A percentile compares a stretch with the other conserved stretches of the same genome.
phyloP scores from a whole-genome alignment of 37 sponge, comb jelly and placozoan genomes.

The Diacarnus erythraeanus region DNA sequence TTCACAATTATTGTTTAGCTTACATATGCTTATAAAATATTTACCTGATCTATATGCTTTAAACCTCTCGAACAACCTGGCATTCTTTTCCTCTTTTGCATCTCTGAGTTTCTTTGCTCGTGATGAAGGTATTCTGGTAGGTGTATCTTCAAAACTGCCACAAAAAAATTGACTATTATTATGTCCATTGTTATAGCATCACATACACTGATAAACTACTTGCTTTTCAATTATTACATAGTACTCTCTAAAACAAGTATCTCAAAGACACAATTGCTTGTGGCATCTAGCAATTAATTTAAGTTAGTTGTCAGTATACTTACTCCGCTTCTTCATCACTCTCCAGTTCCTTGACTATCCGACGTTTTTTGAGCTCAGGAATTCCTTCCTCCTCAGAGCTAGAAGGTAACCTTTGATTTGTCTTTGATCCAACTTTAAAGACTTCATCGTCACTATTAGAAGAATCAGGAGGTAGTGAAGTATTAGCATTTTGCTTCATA shows the following conservation, averaged over 20 bases:
- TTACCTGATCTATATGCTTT: neutral
- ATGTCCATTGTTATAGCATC: neutral
- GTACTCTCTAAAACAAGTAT: too few species aligned
- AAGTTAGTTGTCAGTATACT: neutral
- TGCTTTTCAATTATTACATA: too few species aligned
- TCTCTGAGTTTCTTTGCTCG: conserved; percentile 7
- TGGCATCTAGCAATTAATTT: too few species aligned
- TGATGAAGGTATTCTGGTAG: neutral
- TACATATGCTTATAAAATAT: too few species aligned
- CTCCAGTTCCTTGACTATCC: neutral
- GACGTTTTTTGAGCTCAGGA: neutral
- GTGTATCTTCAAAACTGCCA: neutral
- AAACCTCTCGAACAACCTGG: neutral
- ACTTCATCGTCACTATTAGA: neutral
- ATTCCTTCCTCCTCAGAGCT: conserved; percentile 4
- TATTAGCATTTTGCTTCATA: neutral
- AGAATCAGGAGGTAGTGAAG: neutral
- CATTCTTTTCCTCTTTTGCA: neutral
- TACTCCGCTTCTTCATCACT: conserved; percentile 38
- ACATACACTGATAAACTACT: too few species aligned
- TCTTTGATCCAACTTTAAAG: neutral
- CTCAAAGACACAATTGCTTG: too few species aligned
- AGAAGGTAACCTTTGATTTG: neutral
- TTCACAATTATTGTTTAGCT: too few species aligned
- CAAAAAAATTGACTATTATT: neutral